A percentile compares a stretch with the other conserved stretches of the same genome.
Conservation (phyloP, 2,888 invertebrate genomes). For the Idaea biselata region DNA sequence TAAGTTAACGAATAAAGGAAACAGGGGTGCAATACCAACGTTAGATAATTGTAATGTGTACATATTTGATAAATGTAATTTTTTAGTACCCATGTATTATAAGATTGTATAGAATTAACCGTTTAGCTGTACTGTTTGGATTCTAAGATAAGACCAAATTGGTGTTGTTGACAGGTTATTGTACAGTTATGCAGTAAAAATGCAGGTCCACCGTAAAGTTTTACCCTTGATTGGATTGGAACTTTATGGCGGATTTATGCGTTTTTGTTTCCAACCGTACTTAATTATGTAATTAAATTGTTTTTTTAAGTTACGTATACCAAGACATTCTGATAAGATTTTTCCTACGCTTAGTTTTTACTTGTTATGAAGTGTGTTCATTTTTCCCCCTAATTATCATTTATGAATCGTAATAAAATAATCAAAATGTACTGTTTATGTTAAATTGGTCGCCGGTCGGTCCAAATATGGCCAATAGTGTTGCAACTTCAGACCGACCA, state of each 20-base stretch:
- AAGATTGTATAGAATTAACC: slow-evolving; percentile 7
- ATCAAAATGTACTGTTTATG: too few species aligned
- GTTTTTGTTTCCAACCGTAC: background rate
- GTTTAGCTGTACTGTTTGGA: background rate
- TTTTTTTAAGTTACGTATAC: slow-evolving; percentile 12
- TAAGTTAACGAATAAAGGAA: slow-evolving; percentile 47
- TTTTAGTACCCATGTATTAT: slow-evolving; percentile 25
- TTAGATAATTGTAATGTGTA: slow-evolving; percentile 34
- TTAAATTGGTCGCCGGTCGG: too few species aligned
- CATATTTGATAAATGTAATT: slow-evolving; percentile 30
- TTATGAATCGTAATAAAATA: too few species aligned
- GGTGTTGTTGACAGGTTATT: background rate
- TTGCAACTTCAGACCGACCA: too few species aligned
- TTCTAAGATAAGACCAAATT: slow-evolving; percentile 5
- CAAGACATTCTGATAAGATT: slow-evolving; percentile 9
- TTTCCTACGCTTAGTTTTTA: background rate
- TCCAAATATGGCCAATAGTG: too few species aligned
- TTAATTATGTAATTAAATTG: background rate
- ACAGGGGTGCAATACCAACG: slow-evolving; percentile 62
- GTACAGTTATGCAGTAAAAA: background rate
- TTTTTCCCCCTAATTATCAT: too few species aligned
- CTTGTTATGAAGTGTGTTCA: too few species aligned
- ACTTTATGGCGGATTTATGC: too few species aligned
- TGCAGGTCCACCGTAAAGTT: too few species aligned
- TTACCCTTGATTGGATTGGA: too few species aligned